These are phyloP conservation scores for Platysternon megacephalum DNA, from an alignment of 2,113 vertebrate genomes.

Conservation along the genomic window DNA sequence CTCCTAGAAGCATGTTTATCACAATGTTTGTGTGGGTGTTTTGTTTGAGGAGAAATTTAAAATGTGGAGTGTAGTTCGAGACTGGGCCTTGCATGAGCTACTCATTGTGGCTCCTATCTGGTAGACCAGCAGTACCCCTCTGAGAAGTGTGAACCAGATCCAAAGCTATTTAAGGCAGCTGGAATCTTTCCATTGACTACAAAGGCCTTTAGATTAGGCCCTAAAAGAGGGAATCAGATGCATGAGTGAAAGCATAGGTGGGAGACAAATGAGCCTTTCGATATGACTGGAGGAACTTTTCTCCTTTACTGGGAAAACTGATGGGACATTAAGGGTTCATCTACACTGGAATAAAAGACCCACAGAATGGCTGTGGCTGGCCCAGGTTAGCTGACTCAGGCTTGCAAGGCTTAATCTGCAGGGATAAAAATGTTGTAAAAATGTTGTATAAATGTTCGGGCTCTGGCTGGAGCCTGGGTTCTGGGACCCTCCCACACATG, in stretches of 20 bases:
- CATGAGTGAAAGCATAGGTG: rapidly evolving
- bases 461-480: neutral
- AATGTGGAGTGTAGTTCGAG: neutral
- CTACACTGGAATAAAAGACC: neutral
- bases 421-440: too few species aligned
- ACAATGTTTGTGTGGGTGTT: too few species aligned
- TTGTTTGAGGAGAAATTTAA: rapidly evolving
- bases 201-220: neutral
- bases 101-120: neutral
- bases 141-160: neutral
- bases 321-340: neutral
- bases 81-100: rapidly evolving
- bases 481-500: neutral
- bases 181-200: neutral
- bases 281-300: rapidly evolving
- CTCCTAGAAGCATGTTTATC: neutral
- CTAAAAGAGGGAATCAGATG: neutral
- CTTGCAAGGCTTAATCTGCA: neutral
- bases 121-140: rapidly evolving
- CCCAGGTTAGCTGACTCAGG: neutral
- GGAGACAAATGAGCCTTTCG: rapidly evolving
- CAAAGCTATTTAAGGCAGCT: neutral
- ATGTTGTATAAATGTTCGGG: neutral
- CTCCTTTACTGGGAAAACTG: rapidly evolving
- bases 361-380: neutral